Evolutionary conservation across 2,888 invertebrate species (phyloP).

Genomic region (Escarpia spicata): DNA sequence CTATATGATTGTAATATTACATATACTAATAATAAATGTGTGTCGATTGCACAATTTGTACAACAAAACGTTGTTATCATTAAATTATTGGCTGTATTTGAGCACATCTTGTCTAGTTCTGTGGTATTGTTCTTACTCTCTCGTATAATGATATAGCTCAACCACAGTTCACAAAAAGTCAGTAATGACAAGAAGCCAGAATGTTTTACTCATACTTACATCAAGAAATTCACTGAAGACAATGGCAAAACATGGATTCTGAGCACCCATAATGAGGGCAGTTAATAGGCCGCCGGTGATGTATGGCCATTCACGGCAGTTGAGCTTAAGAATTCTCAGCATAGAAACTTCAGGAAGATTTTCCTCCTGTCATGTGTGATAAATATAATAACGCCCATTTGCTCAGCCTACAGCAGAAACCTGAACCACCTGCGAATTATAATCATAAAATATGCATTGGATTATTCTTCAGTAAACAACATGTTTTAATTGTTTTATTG

Average conservation of each 20-base stretch:
- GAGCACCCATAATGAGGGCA: constrained; percentile 55
- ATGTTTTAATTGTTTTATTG: no score
- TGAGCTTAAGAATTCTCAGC: constrained; percentile 62
- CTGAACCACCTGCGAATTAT: neutral
- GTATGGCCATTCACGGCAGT: constrained; percentile 53
- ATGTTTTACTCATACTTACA: constrained; percentile 33
- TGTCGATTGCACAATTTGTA: no score
- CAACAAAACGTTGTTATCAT: no score
- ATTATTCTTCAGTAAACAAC: neutral
- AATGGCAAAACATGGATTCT: constrained; percentile 63
- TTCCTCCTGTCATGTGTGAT: neutral
- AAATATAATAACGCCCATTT: neutral
- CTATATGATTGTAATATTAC: neutral
- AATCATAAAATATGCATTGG: neutral
- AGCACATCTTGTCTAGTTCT: no score
- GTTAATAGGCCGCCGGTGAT: constrained; percentile 53
- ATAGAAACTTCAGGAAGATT: constrained; percentile 30
- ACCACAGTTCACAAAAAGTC: no score
- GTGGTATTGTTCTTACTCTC: no score
- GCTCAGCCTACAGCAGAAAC: neutral
- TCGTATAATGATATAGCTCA: no score
- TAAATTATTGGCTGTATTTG: no score
- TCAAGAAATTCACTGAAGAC: constrained; percentile 57
- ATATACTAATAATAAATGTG: no score
- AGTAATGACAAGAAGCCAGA: no score